Evolutionary conservation across 2,113 vertebrate species (phyloP).

Genomic region (Apodemus sylvaticus): DNA sequence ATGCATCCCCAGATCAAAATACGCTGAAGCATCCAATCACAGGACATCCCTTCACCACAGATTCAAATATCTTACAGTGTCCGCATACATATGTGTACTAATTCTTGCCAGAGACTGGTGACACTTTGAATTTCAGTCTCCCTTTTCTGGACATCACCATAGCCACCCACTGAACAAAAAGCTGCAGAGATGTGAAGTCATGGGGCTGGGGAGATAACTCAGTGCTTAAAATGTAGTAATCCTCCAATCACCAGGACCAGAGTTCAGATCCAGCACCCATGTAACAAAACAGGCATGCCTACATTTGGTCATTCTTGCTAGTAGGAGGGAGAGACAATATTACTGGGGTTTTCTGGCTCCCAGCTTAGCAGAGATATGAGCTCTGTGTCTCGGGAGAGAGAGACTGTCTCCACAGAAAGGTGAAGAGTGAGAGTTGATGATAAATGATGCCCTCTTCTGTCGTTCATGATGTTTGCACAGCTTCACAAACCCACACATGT

Average conservation of each 20-base stretch:
- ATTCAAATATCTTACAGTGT: background rate
- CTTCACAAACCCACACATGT: background rate
- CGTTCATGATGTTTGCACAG: background rate
- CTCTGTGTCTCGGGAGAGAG: background rate
- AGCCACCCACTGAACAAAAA: background rate
- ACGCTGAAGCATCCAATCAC: background rate
- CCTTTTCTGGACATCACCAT: background rate
- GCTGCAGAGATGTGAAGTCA: background rate
- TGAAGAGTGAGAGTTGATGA: background rate
- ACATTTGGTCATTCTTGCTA: background rate
- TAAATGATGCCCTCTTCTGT: background rate
- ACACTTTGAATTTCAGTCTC: background rate
- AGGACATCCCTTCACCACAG: background rate
- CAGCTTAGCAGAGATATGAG: background rate
- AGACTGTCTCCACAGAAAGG: background rate
- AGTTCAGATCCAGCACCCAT: background rate
- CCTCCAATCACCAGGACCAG: background rate
- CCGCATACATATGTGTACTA: background rate
- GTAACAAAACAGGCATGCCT: background rate
- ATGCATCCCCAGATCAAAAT: background rate
- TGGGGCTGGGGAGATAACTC: background rate
- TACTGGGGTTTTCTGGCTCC: background rate
- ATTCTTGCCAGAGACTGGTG: background rate
- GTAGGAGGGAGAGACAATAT: too few relatives aligned
- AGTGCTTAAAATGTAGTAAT: background rate